Base-by-base conservation (phyloP, 2,888 invertebrate genomes). In the Meteorus colon region DNA sequence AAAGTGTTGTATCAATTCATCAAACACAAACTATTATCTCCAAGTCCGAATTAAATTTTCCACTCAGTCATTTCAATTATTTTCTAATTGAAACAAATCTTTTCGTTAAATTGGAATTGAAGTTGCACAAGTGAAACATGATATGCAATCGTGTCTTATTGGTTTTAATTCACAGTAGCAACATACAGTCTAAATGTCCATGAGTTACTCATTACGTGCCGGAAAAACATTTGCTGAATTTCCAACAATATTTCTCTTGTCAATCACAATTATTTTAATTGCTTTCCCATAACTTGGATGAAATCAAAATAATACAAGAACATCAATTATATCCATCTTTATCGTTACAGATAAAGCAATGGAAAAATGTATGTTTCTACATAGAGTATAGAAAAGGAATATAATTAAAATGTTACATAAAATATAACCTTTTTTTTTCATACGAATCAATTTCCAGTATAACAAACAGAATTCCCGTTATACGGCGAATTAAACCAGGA, bases 401-500 rank as follows among this genome's bases (percentile, higher is more conserved):
- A 41, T 12, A 2, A 41, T 12, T 41, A 12, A 12, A 41, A 41
- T 41, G 12, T 12, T 41, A 41, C 4, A 41, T 12, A 41, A 12
- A 41, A 41, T 48, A n/a, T 14, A 48, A 48, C n/a, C 16, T 48
- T 1, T n/a, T 48, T 48, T 16, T 48, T 48, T 16, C 16, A 48
- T 5, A 48, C 16, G 14, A 48, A 41, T 41, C 41, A 41, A 41
- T 41, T 41, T 8, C 12, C 41, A 41, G 12, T 12, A 12, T 1
- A 12, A 41, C 41, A 41, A 41, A 12, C 41, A 41, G 12, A 41
- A 41, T 63, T 63, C 29, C 63, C 63, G 63, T 63, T 48, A 48
- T 14, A 34, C 34, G 63, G 34, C 12, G 4, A 63, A 63, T 63
- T 63, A 31, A 63, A 63, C 63, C 6, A 63, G 63, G n/a, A 48